Evolutionary conservation across 1,140 invertebrate species (phyloP).

Genomic region (Subanguina moxae): DNA sequence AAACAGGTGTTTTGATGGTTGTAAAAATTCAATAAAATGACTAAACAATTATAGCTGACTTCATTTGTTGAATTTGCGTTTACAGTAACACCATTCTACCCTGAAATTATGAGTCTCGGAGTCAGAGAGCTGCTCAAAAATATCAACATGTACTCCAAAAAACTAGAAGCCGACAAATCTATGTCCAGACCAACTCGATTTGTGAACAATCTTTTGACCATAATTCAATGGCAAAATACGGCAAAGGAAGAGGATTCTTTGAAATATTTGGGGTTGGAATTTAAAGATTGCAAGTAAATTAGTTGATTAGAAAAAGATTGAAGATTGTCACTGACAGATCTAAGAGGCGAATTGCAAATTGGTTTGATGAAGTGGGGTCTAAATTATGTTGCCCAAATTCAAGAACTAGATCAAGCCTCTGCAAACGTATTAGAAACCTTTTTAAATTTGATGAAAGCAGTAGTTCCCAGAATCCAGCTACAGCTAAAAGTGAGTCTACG

Average conservation of each 20-base stretch:
- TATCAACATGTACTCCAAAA: too few relatives aligned
- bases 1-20: neutral
- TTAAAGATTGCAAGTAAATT: neutral
- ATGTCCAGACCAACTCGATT: neutral
- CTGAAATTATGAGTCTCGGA: neutral
- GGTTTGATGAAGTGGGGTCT: slow-evolving; percentile 21
- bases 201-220: slow-evolving; percentile 20
- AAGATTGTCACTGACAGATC: slow-evolving; percentile 25
- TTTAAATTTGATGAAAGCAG: slow-evolving; percentile 15
- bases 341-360: slow-evolving; percentile 26
- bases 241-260: slow-evolving; percentile 4
- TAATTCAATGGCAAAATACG: slow-evolving; percentile 18
- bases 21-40: neutral
- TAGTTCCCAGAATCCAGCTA: slow-evolving; percentile 24
- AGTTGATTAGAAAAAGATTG: neutral
- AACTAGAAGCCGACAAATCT: too few relatives aligned
- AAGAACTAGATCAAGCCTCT: slow-evolving; percentile 4
- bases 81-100: neutral
- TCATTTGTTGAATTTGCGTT: neutral
- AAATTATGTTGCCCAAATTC: slow-evolving; percentile 14
- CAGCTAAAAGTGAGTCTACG: slow-evolving; percentile 1
- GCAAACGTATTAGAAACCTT: slow-evolving; percentile 18
- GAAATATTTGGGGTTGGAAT: slow-evolving; percentile 9
- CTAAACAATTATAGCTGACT: neutral
- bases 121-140: too few relatives aligned